Conservation (phyloP, 2,797 vertebrate species). For the Gadopsis marmoratus region DNA sequence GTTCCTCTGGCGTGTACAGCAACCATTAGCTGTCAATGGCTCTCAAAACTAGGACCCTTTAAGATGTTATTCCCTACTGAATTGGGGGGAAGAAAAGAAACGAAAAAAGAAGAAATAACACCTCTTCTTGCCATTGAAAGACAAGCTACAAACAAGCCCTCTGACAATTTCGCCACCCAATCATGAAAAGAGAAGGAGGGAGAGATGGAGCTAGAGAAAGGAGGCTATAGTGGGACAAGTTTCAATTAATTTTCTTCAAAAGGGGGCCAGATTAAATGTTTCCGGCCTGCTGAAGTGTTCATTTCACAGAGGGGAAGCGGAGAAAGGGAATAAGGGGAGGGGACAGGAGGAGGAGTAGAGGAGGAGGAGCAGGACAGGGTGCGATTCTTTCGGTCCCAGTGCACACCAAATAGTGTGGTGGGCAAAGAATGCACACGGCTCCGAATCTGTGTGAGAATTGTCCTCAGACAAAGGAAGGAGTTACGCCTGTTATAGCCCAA, state of each 20-base stretch:
- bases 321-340: slow-evolving; percentile 86
- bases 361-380: slow-evolving; percentile 91
- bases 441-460: slow-evolving; percentile 99
- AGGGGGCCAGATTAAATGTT: slow-evolving; percentile 99
- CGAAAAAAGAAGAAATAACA: slow-evolving; percentile 67
- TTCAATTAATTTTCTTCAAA: slow-evolving; percentile 99
- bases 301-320: slow-evolving; percentile 92
- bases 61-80: slow-evolving; percentile 67
- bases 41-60: slow-evolving; percentile 66
- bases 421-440: slow-evolving; percentile 97
- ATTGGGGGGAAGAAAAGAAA: slow-evolving; percentile 41
- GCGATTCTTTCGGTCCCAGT: slow-evolving; percentile 95
- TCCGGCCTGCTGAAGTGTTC: slow-evolving; percentile 99
- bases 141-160: slow-evolving; percentile 76
- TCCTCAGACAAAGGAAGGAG: slow-evolving; percentile 96
- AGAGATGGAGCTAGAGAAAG: slow-evolving; percentile 88
- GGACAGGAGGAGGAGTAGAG: slow-evolving; percentile 88
- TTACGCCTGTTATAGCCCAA: slow-evolving; percentile 99
- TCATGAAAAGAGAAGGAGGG: slow-evolving; percentile 81
- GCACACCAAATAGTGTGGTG: slow-evolving; percentile 96
- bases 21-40: slow-evolving; percentile 74
- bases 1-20: slow-evolving; percentile 50
- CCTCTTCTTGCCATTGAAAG: slow-evolving; percentile 79
- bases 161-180: slow-evolving; percentile 78
- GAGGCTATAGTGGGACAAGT: slow-evolving; percentile 94